Percentiles rank a stretch among this genome's conserved stretches.
phyloP scores from a whole-genome alignment of 2,797 vertebrate species.

The Helostoma temminkii region DNA sequence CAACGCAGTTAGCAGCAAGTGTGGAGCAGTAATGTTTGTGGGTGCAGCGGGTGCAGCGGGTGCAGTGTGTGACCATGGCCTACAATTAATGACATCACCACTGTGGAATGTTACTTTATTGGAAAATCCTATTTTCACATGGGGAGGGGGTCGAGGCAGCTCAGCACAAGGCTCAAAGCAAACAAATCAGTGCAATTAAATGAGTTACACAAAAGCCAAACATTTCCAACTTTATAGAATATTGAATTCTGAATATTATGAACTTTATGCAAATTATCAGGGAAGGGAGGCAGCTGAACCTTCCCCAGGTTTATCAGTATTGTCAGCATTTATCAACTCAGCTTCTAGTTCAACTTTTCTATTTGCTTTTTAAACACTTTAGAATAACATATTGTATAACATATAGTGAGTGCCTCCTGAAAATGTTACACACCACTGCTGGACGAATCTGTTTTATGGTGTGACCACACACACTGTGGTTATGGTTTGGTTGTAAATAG shows the following conservation, averaged over 20 bases:
- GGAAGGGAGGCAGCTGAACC: background rate
- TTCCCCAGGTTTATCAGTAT: background rate
- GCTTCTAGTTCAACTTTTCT: too few relatives aligned
- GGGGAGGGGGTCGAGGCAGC: slow-evolving; percentile 6
- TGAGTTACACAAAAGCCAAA: background rate
- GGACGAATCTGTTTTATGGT: too few relatives aligned
- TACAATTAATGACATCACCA: slow-evolving; percentile 26
- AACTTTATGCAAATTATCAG: background rate
- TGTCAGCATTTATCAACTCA: background rate
- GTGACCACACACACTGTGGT: too few relatives aligned
- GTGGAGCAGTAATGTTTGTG: background rate
- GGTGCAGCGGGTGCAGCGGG: background rate
- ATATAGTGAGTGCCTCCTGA: too few relatives aligned
- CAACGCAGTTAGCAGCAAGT: background rate
- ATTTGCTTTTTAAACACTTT: too few relatives aligned
- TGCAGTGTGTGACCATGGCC: slow-evolving; percentile 13
- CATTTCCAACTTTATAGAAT: background rate
- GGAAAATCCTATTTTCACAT: slow-evolving; percentile 25
- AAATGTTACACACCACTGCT: background rate
- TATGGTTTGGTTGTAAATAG: too few relatives aligned
- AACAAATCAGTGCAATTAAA: background rate
- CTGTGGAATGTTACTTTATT: slow-evolving; percentile 35
- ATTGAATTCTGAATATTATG: background rate
- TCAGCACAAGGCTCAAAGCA: background rate
- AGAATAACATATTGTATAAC: too few relatives aligned